phyloP scores from a whole-genome alignment of 2,888 invertebrate genomes.

The Carabus problematicus region DNA sequence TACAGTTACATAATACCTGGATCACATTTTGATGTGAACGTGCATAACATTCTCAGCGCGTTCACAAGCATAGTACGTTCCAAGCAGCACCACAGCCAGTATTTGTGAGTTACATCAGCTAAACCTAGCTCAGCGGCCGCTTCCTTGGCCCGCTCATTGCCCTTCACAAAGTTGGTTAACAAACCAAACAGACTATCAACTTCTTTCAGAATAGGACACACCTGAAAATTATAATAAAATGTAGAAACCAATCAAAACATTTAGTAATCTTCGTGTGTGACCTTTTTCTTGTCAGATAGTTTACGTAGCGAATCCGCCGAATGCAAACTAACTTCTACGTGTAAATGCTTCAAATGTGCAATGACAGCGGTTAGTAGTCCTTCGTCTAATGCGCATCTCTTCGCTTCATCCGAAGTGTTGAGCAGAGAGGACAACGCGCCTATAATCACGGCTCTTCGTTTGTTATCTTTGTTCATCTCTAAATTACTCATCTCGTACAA shows the following conservation, averaged over 20 bases:
- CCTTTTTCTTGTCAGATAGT: conserved; percentile 58
- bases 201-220: conserved; percentile 64
- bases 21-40: conserved; percentile 68
- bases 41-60: conserved; percentile 66
- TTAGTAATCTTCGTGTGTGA: conserved; percentile 41
- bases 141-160: conserved; percentile 64
- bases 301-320: conserved; percentile 59
- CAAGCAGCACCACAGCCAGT: conserved; percentile 73
- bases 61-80: conserved; percentile 64
- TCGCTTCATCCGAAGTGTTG: conserved; percentile 60
- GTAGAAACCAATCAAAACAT: conserved; percentile 10
- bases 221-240: conserved; percentile 43
- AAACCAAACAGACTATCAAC: conserved; percentile 65
- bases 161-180: conserved; percentile 67
- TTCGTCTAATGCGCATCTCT: conserved; percentile 57
- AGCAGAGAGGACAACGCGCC: conserved; percentile 60
- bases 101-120: conserved; percentile 66
- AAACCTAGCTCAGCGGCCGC: conserved; percentile 64
- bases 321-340: conserved; percentile 61
- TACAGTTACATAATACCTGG: conserved; percentile 62
- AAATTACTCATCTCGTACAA: conserved; percentile 59
- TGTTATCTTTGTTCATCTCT: conserved; percentile 52
- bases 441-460: conserved; percentile 57
- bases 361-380: conserved; percentile 57
- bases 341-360: conserved; percentile 59